Base-by-base conservation (phyloP, 1,140 invertebrate genomes). In the Ctenoplectra terminalis region DNA sequence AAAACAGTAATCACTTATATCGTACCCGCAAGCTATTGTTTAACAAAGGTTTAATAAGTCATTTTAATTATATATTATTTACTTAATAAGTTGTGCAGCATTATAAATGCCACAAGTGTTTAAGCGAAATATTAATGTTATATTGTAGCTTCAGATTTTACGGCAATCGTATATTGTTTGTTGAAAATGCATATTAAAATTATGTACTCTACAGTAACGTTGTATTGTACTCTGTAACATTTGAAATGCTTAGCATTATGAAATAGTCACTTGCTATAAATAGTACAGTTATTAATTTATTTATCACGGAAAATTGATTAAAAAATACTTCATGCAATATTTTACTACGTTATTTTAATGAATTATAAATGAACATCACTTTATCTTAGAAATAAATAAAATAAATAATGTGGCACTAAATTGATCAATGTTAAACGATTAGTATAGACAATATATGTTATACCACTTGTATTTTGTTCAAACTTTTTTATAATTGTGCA, bases 131-230 rank as follows among this genome's bases (percentile, higher is more conserved):
- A 67, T 79, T 79, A 72, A 78, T 64, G 75, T 79, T 79, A 69
- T 70, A 67, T 70, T 82, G 31, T 58, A 56, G 61, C 31, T 79
- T 64, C 13, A 79, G 56, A 82, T 78, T 82, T 54, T 79, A 82
- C 72, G 58, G 64, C 26, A 43, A 79, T n/a, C 26, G 23, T 72
- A 71, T 82, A 78, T 54, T 67, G 17, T 82, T 70, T 82, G 58
- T 64, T 78, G 23, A 69, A 46, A 63, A 73, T 80, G 63, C 70
- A 77, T 75, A 73, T 70, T 78, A 46, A 71, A 78, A 46, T 43
- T 80, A 29, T 63, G 26, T 64, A 50, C 20, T 63, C 48, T 72
- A 80, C 23, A 56, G 31, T 31, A 46, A 17, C 31, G 48, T 23
- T 60, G 60, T 43, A 54, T 20, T 74, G 17, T 63, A 46, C 17